Conservation (phyloP, 2,888 invertebrate genomes). For the Limnephilus auricula region DNA sequence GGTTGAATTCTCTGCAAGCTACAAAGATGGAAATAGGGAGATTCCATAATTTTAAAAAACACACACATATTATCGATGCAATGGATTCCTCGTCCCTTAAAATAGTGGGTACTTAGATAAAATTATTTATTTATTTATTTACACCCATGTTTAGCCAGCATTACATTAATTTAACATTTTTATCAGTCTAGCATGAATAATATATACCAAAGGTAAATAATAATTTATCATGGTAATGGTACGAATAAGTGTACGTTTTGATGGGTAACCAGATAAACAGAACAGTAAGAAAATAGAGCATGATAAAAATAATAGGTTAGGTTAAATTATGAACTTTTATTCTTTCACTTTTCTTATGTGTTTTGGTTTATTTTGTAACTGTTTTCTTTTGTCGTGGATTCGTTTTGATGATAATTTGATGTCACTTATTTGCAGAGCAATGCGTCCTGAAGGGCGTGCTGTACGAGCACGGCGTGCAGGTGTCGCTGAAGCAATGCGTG, state of each 20-base stretch:
- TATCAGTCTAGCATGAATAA: too few species aligned
- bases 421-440: slow-evolving; percentile 78
- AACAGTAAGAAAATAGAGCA: too few species aligned
- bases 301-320: too few species aligned
- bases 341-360: background rate
- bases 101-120: background rate
- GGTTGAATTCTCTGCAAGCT: background rate
- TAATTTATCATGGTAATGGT: too few species aligned
- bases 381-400: background rate
- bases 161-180: too few species aligned
- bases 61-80: background rate
- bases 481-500: slow-evolving; percentile 86
- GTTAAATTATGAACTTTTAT: too few species aligned
- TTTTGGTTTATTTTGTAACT: background rate
- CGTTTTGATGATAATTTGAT: background rate
- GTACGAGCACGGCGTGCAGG: slow-evolving; percentile 89
- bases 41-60: too few species aligned
- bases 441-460: slow-evolving; percentile 82
- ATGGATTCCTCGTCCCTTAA: background rate
- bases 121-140: too few species aligned
- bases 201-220: too few species aligned
- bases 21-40: background rate
- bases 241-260: too few species aligned
- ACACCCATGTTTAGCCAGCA: too few species aligned
- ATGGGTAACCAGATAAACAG: too few species aligned